Conservation (phyloP, 2,797 vertebrate species). For the Notolabrus celidotus region DNA sequence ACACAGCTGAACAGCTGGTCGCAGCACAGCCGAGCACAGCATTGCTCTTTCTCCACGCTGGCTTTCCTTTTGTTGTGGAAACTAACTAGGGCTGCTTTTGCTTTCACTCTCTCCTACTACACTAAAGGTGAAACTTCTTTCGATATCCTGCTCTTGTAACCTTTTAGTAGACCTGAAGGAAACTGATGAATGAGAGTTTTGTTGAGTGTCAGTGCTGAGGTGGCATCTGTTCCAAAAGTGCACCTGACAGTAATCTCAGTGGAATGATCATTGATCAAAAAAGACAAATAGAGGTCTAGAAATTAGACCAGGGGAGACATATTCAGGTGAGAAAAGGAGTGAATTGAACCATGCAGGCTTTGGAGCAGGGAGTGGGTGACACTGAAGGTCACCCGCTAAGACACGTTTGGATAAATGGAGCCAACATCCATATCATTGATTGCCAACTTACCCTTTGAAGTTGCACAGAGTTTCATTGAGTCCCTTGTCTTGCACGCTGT, state of each 20-base stretch:
- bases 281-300: slow-evolving; percentile 58
- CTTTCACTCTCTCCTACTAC: slow-evolving; percentile 28
- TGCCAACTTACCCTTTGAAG: slow-evolving; percentile 65
- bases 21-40: slow-evolving; percentile 49
- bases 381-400: slow-evolving; percentile 65
- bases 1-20: slow-evolving; percentile 71
- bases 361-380: slow-evolving; percentile 38
- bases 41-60: slow-evolving; percentile 43
- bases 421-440: slow-evolving; percentile 69
- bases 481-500: slow-evolving; percentile 31
- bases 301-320: slow-evolving; percentile 54
- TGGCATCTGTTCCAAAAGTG: slow-evolving; percentile 48
- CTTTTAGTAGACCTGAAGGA: slow-evolving; percentile 45
- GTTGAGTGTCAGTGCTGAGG: slow-evolving; percentile 31
- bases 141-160: slow-evolving; percentile 27
- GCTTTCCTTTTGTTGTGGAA: slow-evolving; percentile 46
- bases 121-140: slow-evolving; percentile 40
- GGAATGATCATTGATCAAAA: slow-evolving; percentile 68
- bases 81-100: slow-evolving; percentile 27
- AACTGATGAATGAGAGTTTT: slow-evolving; percentile 44
- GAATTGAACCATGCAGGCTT: slow-evolving; percentile 34
- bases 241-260: slow-evolving; percentile 55
- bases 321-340: slow-evolving; percentile 45
- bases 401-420: slow-evolving; percentile 66
- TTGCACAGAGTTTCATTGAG: slow-evolving; percentile 53